Base-by-base conservation (phyloP, 2,113 vertebrate species). In the Verasper variegatus region DNA sequence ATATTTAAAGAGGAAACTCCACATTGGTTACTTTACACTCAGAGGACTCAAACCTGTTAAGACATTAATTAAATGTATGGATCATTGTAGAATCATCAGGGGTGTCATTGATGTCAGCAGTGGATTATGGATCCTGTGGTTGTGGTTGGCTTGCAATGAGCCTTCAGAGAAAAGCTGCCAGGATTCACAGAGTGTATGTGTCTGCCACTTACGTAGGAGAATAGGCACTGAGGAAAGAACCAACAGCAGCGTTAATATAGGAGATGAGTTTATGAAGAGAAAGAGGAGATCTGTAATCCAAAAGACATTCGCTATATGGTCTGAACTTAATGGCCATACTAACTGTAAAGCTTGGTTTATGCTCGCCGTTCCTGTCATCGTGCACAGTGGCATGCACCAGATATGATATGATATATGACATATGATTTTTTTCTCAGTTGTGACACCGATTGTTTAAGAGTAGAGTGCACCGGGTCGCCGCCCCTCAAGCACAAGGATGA, bases 51-150 rank as follows among this genome's bases (percentile, higher is more conserved):
- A 72, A 81, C 52, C 57, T 3, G 26, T 52, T 51, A 51, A 59
- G 58, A 59, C 37, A n/a, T 68, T 83, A 85, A 89, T 87, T 85
- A 82, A 91, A 78, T 73, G 35, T 72, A 67, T 42, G 68, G 69
- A 64, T 80, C 60, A 79, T 81, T 88, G 68, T 85, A 74, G 77
- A 85, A 81, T 88, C 80, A 81, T 76, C 86, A 68, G 65, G 72
- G 75, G 65, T 84, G 60, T 76, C 76, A 57, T 91, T 86, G 60
- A 60, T 76, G 65, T 71, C 63, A 37, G 64, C 67, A 20, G 56
- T 58, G 66, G 80, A 86, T 86, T 82, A 78, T n/a, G 71, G 74
- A 80, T 74, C 54, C 11, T 17, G 60, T 68, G 76, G 81, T 76
- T 75, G 76, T 63, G 37, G 24, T 76, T 79, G 64, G 67, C 45